Evolutionary conservation across 2,113 vertebrate genomes (phyloP), one percentile per base, ranked within the genome.

Genomic region (Lepus timidus): DNA sequence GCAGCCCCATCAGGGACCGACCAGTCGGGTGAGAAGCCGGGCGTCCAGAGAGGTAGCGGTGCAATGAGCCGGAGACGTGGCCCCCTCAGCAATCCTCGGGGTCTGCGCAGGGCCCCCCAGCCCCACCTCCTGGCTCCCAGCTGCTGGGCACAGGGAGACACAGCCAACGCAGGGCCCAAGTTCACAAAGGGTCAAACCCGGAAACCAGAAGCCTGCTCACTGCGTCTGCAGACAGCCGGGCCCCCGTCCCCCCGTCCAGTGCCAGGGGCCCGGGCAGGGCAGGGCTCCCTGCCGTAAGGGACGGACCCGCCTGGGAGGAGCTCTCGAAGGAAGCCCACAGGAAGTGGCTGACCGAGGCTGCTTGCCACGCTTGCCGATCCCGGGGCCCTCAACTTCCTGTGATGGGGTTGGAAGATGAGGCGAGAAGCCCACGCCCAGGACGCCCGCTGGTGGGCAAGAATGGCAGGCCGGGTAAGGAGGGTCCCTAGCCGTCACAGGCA

Each of bases 51-150:
- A 27, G 16, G 58, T 73, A n/a, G 3, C 1, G 8, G 52, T 17
- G 39, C 17, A 23, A 3, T 64, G 3, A 17, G 55, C 16, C 1
- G 3, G 9, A 11, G 2, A 6, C 1, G 0, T 9, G 1, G 6
- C 11, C 9, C 0, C 25, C 27, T 9, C 22, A 6, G 14, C 44
- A 44, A 44, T 44, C 44, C 44, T 44, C 44, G 7, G 44, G 44
- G 44, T 44, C 44, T 44, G 44, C 44, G 6, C 44, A 44, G 44
- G 5, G 6, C 44, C 44, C 44, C 44, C 44, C 44, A 44, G 44
- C 44, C 44, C 44, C 44, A 44, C 44, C 44, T 44, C 6, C 1
- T 44, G 1, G 6, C 25, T 51, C 36, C 79, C 52, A 23, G 5
- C 55, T n/a, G 62, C 51, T 25, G 29, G 36, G 14, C 9, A 62